Evolutionary conservation across 2,797 vertebrate genomes (phyloP).

Genomic region (Sorex maritimensis): DNA sequence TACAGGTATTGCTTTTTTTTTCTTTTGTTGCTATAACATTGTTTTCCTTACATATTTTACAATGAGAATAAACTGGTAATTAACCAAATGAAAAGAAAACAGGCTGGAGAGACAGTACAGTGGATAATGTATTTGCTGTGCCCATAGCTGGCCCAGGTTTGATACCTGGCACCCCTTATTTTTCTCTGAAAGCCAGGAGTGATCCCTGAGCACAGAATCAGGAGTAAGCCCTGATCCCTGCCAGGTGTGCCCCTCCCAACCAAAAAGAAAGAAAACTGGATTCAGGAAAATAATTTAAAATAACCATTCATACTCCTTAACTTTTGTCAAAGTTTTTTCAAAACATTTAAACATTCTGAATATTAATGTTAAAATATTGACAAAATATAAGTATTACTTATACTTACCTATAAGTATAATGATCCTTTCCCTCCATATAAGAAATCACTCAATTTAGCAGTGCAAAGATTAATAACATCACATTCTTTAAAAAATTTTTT

Average conservation of each 20-base stretch:
- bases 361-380: background rate
- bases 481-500: no score
- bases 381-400: constrained; percentile 10
- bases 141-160: no score
- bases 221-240: no score
- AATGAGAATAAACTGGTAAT: constrained; percentile 40
- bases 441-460: constrained; percentile 29
- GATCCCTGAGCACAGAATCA: no score
- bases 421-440: constrained; percentile 60
- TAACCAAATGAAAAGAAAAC: background rate
- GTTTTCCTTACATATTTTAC: constrained; percentile 15
- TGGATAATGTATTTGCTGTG: no score
- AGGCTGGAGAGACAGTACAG: no score
- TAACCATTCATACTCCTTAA: constrained; percentile 33
- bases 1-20: background rate
- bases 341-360: no score
- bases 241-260: no score
- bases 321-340: constrained; percentile 36
- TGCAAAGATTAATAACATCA: constrained; percentile 4
- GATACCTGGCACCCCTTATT: no score
- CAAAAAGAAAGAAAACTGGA: constrained; percentile 27
- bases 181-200: no score
- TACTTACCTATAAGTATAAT: background rate
- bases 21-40: background rate
- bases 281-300: constrained; percentile 45